Percentiles rank a stretch among this genome's conserved stretches.
Conservation (phyloP, 2,888 invertebrate species). For the Marronus borbonicus region DNA sequence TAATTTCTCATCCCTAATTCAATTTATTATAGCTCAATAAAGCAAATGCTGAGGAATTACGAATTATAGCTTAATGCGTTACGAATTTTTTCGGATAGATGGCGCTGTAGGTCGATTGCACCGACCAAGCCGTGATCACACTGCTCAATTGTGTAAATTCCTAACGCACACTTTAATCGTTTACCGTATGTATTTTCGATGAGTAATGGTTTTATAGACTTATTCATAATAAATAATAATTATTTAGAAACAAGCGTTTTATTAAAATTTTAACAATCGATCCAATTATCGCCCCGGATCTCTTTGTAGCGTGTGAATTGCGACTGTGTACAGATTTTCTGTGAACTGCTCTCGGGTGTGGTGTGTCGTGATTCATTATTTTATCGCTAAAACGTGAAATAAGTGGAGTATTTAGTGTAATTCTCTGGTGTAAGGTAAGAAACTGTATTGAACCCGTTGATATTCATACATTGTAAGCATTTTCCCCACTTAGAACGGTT, state of each 20-base stretch:
- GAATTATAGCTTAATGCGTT: conserved; percentile 7
- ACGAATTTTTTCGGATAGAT: conserved; percentile 33
- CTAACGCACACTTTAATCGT: conserved; percentile 7
- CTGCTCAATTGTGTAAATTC: conserved; percentile 27
- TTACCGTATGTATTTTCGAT: conserved; percentile 11
- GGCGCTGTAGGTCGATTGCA: conserved; percentile 33
- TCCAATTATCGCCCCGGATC: neutral
- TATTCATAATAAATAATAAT: conserved; percentile 46
- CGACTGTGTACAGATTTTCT: conserved; percentile 42
- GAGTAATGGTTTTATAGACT: conserved; percentile 35
- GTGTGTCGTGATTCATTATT: conserved; percentile 58
- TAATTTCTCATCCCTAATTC: neutral
- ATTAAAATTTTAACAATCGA: neutral
- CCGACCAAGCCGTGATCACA: conserved; percentile 32
- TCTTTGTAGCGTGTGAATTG: conserved; percentile 45
- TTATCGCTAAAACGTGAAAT: conserved; percentile 53
- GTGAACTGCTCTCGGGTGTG: conserved; percentile 59
- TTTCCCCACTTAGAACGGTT: conserved; percentile 2
- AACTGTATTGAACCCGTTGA: neutral
- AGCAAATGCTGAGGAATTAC: neutral
- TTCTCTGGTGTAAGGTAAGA: conserved; percentile 64
- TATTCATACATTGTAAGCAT: neutral
- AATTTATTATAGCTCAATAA: neutral
- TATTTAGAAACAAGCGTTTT: conserved; percentile 7
- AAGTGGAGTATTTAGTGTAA: conserved; percentile 56